These are phyloP conservation scores for Ariopsis seemanni DNA, from an alignment of 2,113 vertebrate genomes.

Conservation along the genomic window DNA sequence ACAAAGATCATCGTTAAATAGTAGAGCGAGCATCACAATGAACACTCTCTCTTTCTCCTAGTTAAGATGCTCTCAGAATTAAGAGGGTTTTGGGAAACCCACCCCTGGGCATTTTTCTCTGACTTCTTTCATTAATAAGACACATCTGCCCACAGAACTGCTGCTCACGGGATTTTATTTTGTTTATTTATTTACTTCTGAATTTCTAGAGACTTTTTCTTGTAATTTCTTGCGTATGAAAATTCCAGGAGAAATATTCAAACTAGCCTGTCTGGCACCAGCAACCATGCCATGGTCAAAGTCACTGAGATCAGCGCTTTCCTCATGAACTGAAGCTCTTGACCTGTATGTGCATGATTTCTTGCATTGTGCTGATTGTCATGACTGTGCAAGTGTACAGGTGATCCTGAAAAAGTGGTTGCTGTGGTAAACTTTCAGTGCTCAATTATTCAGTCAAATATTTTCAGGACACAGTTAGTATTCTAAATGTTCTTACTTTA, in stretches of 20 bases:
- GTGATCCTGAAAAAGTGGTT: not conserved
- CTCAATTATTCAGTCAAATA: not conserved
- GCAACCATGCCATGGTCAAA: not conserved
- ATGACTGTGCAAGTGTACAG: not conserved
- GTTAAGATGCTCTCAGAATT: too few species aligned
- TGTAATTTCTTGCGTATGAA: too few species aligned
- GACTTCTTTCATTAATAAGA: not conserved
- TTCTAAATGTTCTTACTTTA: not conserved
- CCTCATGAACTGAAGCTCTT: not conserved
- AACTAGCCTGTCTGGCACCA: not conserved
- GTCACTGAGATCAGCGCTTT: not conserved
- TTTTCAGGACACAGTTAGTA: not conserved
- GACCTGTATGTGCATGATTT: not conserved
- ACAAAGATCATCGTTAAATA: too few species aligned
- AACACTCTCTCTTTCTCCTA: too few species aligned
- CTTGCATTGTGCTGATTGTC: not conserved
- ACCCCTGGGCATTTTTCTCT: not conserved
- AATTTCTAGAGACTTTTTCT: not conserved
- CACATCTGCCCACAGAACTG: not conserved
- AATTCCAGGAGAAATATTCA: not conserved
- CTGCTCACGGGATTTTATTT: not conserved
- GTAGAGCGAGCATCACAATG: too few species aligned
- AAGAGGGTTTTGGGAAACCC: too few species aligned
- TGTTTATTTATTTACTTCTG: not conserved
- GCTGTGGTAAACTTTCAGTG: not conserved